Base-by-base conservation (phyloP, 2,888 invertebrate genomes). In the Aradus depressus region DNA sequence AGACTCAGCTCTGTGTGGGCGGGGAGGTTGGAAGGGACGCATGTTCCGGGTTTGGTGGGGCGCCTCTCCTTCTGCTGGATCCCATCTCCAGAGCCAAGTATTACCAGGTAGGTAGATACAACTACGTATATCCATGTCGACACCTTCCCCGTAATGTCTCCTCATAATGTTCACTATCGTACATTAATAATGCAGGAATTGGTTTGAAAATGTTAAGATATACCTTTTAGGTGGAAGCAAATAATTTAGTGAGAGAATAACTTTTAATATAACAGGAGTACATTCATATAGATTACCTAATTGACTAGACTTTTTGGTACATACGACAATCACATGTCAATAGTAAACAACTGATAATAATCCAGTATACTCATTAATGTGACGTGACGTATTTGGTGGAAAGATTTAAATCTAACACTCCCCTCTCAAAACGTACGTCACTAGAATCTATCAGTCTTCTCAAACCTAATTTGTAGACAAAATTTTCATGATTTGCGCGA, bases 11-110 rank as follows among this genome's bases (percentile, higher is more conserved):
- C 53, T 84, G 84, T 60, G 83, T 81, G 1, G 86, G 86, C 0
- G 85, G 84, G 0, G 81, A 83, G 59, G 72, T 72, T 57, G 80
- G 80, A 14, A 76, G 75, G 57, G 85, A 85, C 63, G 85, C 84
- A 0, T 86, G 86, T 59, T 79, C 82, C 8, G 85, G 85, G 4
- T 86, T 84, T 61, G 85, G 83, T 3, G 86, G 86, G 3, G 81
- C 84, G 1, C 85, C 86, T 0, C 67, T 86, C 3, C 65, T 85
- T 47, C 67, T 79, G 2, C 53, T 60, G 19, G 59, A 60, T 23
- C 58, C 59, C 32, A 53, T 50, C 19, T 43, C 57, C 23, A 56
- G 51, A 31, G 51, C 52, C n/a, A 48, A 53, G 32, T 62, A 61
- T 43, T 60, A 57, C 45, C 61, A 61, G 60, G 62, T 62, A 37